These are phyloP conservation scores for Carollia perspicillata DNA, from an alignment of 2,113 vertebrate species.

Conservation along the genomic window DNA sequence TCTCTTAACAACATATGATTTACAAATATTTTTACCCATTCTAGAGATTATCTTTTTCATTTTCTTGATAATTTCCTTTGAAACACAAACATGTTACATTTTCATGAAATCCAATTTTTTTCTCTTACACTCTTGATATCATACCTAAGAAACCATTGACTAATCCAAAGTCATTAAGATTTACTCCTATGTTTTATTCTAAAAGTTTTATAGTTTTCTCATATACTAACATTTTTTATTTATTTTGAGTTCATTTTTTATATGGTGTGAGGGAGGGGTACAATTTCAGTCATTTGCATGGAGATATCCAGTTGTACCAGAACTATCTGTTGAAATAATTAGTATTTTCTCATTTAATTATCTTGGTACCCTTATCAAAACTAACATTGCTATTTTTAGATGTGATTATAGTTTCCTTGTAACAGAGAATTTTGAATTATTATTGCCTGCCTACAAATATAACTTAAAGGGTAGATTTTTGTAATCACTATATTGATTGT, in stretches of 20 bases:
- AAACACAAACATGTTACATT: conserved; percentile 9
- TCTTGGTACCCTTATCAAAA: background rate
- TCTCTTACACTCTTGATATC: background rate
- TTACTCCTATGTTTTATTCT: background rate
- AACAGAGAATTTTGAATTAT: conserved; percentile 8
- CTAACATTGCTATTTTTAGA: background rate
- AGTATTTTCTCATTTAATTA: background rate
- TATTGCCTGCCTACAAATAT: background rate
- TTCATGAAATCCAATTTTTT: conserved; percentile 4
- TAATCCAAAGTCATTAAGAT: background rate
- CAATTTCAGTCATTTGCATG: background rate
- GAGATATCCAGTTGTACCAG: background rate
- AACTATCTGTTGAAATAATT: background rate
- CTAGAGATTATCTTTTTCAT: background rate
- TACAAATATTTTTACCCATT: conserved; percentile 10
- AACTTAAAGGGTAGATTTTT: conserved; percentile 16
- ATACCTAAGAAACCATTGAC: conserved; percentile 11
- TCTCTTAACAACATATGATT: background rate
- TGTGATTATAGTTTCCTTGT: background rate
- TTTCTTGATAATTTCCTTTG: conserved; percentile 7
- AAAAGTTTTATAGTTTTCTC: background rate
- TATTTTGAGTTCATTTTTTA: conserved; percentile 7
- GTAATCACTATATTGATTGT: background rate
- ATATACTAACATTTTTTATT: background rate
- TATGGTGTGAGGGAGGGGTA: background rate